phyloP scores from a whole-genome alignment of 2,888 invertebrate genomes.

The Zootermopsis nevadensis region DNA sequence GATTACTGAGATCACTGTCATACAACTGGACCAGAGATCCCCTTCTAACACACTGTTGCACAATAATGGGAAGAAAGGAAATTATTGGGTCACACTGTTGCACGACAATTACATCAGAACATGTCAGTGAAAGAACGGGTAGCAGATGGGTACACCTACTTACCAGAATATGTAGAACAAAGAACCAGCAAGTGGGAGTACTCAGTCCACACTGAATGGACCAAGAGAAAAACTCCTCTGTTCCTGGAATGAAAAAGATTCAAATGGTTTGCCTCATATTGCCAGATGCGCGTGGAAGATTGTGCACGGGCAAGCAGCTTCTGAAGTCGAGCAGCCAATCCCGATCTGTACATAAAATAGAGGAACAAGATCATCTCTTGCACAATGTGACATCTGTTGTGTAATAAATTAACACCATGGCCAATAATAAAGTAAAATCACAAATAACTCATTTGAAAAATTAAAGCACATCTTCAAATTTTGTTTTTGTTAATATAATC shows the following conservation, averaged over 20 bases:
- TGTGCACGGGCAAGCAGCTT: constrained; percentile 40
- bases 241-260: not conserved
- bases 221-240: constrained; percentile 13
- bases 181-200: constrained; percentile 25
- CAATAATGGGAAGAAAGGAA: no score
- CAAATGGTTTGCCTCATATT: constrained; percentile 42
- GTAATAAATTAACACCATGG: not conserved
- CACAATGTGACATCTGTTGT: not conserved
- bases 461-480: no score
- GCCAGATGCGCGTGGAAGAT: constrained; percentile 45
- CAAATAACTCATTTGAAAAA: not conserved
- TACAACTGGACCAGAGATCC: no score
- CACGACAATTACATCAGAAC: no score
- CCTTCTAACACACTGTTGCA: no score
- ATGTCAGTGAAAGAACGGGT: no score
- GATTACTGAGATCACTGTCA: no score
- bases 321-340: constrained; percentile 45
- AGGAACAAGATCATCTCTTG: not conserved
- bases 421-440: not conserved
- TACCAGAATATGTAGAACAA: constrained; percentile 1
- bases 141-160: no score
- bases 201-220: constrained; percentile 34
- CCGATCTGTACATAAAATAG: not conserved
- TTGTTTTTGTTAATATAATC: no score
- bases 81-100: no score